These are phyloP conservation scores for Antennarius maculatus DNA, from an alignment of 2,797 vertebrate species.

Conservation along the genomic window DNA sequence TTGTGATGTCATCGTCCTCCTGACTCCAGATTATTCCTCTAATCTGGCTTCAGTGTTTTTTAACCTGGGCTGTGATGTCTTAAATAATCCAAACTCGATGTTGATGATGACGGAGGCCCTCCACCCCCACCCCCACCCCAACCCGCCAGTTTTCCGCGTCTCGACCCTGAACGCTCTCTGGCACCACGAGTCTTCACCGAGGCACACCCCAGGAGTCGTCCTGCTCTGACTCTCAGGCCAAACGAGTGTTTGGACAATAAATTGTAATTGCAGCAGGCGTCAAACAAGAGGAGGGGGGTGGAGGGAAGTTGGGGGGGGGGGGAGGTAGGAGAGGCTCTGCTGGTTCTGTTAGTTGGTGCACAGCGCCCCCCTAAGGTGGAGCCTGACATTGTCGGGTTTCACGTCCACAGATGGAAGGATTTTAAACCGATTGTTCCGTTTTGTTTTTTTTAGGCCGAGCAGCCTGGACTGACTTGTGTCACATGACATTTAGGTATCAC, in stretches of 20 bases:
- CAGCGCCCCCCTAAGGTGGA: conserved; percentile 66
- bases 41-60: conserved; percentile 7
- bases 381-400: not conserved
- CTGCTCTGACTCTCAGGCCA: conserved; percentile 63
- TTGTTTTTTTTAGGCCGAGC: conserved; percentile 13
- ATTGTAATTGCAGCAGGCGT: conserved; percentile 77
- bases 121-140: not conserved
- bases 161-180: conserved; percentile 11
- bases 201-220: conserved; percentile 64
- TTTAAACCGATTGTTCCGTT: conserved; percentile 5
- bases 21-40: conserved; percentile 12
- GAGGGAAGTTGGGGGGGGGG: conserved; percentile 20
- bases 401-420: conserved; percentile 4
- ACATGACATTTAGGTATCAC: not conserved
- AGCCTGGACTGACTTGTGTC: conserved; percentile 2
- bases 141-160: not conserved
- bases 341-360: conserved; percentile 58
- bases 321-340: not conserved
- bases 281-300: conserved; percentile 58
- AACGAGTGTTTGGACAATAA: conserved; percentile 77
- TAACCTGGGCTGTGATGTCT: conserved; percentile 1
- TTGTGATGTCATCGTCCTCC: conserved; percentile 3
- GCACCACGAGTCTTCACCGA: conserved; percentile 22
- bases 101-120: not conserved
- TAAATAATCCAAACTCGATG: conserved; percentile 32